Evolutionary conservation across 2,797 vertebrate species (phyloP), one percentile per base, ranked within the genome.

Genomic region (Melanotaenia boesemani): DNA sequence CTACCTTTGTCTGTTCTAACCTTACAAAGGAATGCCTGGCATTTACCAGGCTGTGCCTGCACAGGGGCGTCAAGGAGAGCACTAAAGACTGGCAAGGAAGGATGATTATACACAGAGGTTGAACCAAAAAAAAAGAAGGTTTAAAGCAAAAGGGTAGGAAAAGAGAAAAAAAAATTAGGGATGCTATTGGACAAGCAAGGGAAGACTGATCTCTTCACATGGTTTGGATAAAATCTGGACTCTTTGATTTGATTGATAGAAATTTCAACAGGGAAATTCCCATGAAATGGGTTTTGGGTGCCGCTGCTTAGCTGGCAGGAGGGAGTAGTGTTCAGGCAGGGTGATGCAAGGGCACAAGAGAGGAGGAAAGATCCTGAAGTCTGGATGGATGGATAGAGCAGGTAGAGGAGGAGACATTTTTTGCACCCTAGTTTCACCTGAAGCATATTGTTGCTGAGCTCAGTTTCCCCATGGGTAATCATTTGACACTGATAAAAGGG

Each of bases 1-100:
- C 78, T 81, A 92, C 86, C 86, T 92, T 94, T 91, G 89, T 90
- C 88, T 92, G 85, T 79, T 89, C 79, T 93, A 93, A 94, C 91
- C 92, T 92, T 93, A 88, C 88, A 89, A 81, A 92, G 92, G 93
- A 93, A 95, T 94, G 92, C 87, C 79, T 90, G 93, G 94, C 86
- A 93, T 92, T 90, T 74, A 88, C 87, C 84, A 79, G 77, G 75
- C 76, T 56, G 85, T 81, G 79, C 82, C 81, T 70, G 81, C 76
- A 56, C 68, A 44, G 77, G 58, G 61, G 71, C 10, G 54, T 63
- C 56, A 57, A 76, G 55, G 37, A 77, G 72, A 76, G 62, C 10
- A 26, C 22, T 62, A 72, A 63, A 70, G 64, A 56, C 54, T 30
- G 62, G 67, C 20, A 62, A 77, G 36, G 60, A 58, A 74, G 58